Conservation (phyloP, 2,797 vertebrate species). For the Hyperoplus lanceolatus region DNA sequence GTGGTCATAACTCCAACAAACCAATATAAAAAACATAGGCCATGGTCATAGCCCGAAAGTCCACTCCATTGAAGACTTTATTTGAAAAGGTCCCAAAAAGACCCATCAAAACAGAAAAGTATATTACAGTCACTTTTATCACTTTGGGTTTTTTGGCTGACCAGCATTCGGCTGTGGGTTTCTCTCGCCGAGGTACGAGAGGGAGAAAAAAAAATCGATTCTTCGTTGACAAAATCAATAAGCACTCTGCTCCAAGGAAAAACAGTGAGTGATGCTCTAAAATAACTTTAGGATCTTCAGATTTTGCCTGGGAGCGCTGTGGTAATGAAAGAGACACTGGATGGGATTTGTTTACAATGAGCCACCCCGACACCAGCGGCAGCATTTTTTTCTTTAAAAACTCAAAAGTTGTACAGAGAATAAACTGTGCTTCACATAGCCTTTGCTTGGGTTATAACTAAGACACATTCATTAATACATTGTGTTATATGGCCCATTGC, state of each 20-base stretch:
- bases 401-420: neutral
- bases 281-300: slow-evolving; percentile 77
- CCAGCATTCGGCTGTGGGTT: slow-evolving; percentile 61
- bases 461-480: neutral
- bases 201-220: slow-evolving; percentile 77
- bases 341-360: slow-evolving; percentile 44
- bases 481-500: neutral
- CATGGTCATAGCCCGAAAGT: slow-evolving; percentile 14
- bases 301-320: slow-evolving; percentile 39
- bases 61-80: slow-evolving; percentile 64
- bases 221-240: slow-evolving; percentile 87
- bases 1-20: slow-evolving; percentile 28
- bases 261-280: slow-evolving; percentile 82
- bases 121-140: slow-evolving; percentile 47
- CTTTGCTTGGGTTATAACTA: neutral
- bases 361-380: slow-evolving; percentile 17
- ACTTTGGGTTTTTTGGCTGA: slow-evolving; percentile 57
- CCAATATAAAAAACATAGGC: neutral
- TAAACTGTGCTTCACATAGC: slow-evolving; percentile 1
- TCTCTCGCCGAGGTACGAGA: slow-evolving; percentile 40
- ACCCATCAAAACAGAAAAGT: slow-evolving; percentile 64
- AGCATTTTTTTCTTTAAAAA: slow-evolving; percentile 17
- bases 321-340: slow-evolving; percentile 67
- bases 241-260: slow-evolving; percentile 82
- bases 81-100: slow-evolving; percentile 62